Conservation (phyloP, 2,888 invertebrate species). For the Leptinotarsa peninsularis region DNA sequence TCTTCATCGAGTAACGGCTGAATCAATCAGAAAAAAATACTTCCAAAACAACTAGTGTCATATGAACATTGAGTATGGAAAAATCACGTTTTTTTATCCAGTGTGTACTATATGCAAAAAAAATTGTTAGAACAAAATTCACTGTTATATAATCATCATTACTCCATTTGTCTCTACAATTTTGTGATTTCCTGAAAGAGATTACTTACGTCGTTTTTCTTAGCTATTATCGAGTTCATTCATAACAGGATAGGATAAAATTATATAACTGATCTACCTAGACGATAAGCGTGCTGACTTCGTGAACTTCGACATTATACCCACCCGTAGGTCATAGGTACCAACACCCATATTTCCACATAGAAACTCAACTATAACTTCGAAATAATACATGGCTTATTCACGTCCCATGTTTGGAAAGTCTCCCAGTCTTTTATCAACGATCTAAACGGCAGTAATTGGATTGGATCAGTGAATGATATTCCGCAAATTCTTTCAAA, state of each 20-base stretch:
- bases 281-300: neutral
- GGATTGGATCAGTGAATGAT: neutral
- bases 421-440: neutral
- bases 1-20: no score
- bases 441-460: neutral
- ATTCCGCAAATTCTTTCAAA: neutral
- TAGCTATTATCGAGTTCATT: neutral
- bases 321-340: neutral
- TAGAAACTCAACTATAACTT: constrained; percentile 9
- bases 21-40: no score
- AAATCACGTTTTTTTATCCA: no score
- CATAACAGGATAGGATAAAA: neutral
- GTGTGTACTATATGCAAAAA: no score
- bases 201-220: neutral
- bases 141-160: no score
- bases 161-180: no score
- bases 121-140: no score
- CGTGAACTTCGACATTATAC: constrained; percentile 1
- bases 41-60: no score
- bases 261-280: constrained; percentile 3
- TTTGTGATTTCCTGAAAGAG: no score
- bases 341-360: constrained; percentile 26
- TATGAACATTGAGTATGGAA: no score
- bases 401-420: constrained; percentile 13
- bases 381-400: constrained; percentile 9